A percentile compares a stretch with the other conserved stretches of the same genome.
Conservation (phyloP, 1,140 invertebrate genomes). For the Drosophila sechellia region DNA sequence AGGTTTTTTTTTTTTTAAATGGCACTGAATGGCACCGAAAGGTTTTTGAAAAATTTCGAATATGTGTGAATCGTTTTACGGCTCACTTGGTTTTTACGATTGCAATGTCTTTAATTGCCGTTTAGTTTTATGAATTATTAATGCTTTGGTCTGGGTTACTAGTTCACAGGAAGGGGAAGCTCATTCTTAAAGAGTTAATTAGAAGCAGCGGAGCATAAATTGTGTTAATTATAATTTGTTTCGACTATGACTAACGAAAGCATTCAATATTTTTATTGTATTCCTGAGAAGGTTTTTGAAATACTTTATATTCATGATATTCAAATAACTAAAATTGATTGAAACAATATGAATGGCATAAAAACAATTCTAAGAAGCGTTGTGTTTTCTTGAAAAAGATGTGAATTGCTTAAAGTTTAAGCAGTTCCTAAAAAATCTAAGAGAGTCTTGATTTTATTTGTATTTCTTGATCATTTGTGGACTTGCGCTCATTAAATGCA, state of each 20-base stretch:
- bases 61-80: conserved; percentile 12
- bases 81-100: conserved; percentile 20
- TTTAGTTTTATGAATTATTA: conserved; percentile 38
- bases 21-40: conserved; percentile 9
- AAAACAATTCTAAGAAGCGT: no score
- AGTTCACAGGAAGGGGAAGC: conserved; percentile 42
- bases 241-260: conserved; percentile 19
- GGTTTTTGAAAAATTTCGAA: background rate
- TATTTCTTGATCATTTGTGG: background rate
- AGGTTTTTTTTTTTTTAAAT: background rate
- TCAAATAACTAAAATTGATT: no score
- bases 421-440: no score
- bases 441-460: no score
- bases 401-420: no score
- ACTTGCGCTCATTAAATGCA: no score
- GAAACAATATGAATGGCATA: no score
- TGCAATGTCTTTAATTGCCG: conserved; percentile 13
- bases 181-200: conserved; percentile 29
- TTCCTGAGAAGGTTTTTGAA: background rate
- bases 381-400: no score
- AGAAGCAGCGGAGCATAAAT: conserved; percentile 16
- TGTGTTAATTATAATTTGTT: conserved; percentile 1
- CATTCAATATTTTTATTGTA: background rate
- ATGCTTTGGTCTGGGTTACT: conserved; percentile 14
- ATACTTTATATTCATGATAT: no score